Evolutionary conservation across 2,113 vertebrate species (phyloP).

Genomic region (Thamnaconus septentrionalis): DNA sequence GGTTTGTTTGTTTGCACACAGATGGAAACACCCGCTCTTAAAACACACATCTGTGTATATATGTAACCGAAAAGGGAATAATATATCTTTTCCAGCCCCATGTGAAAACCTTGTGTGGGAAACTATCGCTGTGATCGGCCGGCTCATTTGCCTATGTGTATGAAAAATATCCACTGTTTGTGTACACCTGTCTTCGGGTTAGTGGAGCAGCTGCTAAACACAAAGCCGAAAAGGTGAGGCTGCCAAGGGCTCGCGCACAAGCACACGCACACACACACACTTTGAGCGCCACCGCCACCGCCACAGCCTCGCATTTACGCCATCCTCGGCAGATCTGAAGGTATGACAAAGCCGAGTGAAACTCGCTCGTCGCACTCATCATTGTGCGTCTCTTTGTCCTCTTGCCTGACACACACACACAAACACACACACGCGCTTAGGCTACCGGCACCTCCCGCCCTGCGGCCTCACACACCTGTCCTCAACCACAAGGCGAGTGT

Average conservation of each 20-base stretch:
- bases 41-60: no score
- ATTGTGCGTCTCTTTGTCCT: constrained; percentile 52
- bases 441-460: constrained; percentile 32
- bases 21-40: no score
- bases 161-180: constrained; percentile 64
- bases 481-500: constrained; percentile 47
- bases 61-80: no score
- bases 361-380: constrained; percentile 56
- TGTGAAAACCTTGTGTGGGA: constrained; percentile 2
- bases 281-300: no score
- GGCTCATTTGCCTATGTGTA: constrained; percentile 65
- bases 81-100: no score
- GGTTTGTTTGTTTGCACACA: no score
- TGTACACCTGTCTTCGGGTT: constrained; percentile 50
- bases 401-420: constrained; percentile 40
- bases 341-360: constrained; percentile 60
- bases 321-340: constrained; percentile 28
- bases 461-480: constrained; percentile 59
- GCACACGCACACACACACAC: constrained; percentile 2
- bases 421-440: constrained; percentile 33
- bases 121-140: no score
- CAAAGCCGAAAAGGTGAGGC: constrained; percentile 13
- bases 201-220: constrained; percentile 53
- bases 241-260: constrained; percentile 7
- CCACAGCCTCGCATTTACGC: neutral